Base-by-base conservation (phyloP, 1,140 invertebrate species). In the Limonius californicus region DNA sequence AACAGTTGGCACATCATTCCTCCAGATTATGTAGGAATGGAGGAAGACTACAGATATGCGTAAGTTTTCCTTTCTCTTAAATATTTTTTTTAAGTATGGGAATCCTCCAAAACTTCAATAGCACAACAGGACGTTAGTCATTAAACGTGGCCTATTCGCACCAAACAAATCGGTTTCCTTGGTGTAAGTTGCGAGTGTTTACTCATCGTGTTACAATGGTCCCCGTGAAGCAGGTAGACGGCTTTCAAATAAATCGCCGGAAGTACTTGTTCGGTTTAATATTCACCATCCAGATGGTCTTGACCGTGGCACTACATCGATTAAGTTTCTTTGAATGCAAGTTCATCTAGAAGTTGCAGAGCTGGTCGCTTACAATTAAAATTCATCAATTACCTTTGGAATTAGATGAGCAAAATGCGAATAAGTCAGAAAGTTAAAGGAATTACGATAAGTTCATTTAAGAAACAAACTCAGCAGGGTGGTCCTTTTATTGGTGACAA, bases 1-100 rank as follows among this genome's bases (percentile, higher is more conserved):
- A 79, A 81, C 65, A 81, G 81, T 64, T 88, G 86, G 86, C 81
- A 86, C 63, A 79, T 86, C 45, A 84, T 86, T 59, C 86, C 86
- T 7, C 84, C 85, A 65, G 86, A 88, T 76, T 88, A 89, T 72
- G 77, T 82, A 27, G 80, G 83, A 16, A 81, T 81, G 65, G 85
- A 85, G 45, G 86, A 87, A 15, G 82, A 84, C 64, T 83, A 83
- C 66, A 76, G 81, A 76, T 83, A 77, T 71, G 67, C 70, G 75
- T 77, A 72, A 77, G 76, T 72, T n/a, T 55, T 55, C 12, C 18
- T 55, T 4, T 2, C 14, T 27, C 9, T 6, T 7, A n/a, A n/a
- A n/a, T n/a, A 50, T 9, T 9, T 16, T 16, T n/a, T n/a, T n/a
- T n/a, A n/a, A n/a, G 32, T n/a, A 35, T 8, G 7, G n/a, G n/a